Evolutionary conservation across 2,797 vertebrate species (phyloP).

Genomic region (Betta splendens): DNA sequence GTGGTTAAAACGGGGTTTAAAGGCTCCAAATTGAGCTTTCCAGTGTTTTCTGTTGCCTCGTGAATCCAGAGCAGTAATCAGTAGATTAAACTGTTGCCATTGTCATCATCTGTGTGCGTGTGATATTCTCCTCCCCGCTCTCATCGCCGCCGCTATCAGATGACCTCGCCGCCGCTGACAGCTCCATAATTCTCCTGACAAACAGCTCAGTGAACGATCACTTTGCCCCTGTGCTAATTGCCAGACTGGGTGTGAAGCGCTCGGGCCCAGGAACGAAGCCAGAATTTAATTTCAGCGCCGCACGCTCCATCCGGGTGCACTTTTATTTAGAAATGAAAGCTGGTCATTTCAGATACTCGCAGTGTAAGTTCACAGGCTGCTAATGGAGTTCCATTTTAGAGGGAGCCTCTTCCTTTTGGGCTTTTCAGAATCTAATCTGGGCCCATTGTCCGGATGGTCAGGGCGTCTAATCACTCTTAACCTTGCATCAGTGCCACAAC

Average conservation of each 20-base stretch:
- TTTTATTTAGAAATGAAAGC: slow-evolving; percentile 64
- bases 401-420: slow-evolving; percentile 42
- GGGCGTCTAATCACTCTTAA: slow-evolving; percentile 74
- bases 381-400: slow-evolving; percentile 60
- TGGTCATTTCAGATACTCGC: slow-evolving; percentile 59
- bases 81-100: slow-evolving; percentile 56
- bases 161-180: slow-evolving; percentile 67
- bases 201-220: slow-evolving; percentile 66
- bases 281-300: slow-evolving; percentile 51
- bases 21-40: slow-evolving; percentile 38
- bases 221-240: slow-evolving; percentile 42
- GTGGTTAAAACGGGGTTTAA: not conserved
- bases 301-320: slow-evolving; percentile 52
- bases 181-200: slow-evolving; percentile 66
- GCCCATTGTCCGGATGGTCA: slow-evolving; percentile 66
- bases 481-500: slow-evolving; percentile 86
- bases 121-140: slow-evolving; percentile 50
- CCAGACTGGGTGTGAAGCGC: slow-evolving; percentile 40
- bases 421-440: slow-evolving; percentile 68
- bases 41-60: slow-evolving; percentile 76
- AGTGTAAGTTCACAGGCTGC: slow-evolving; percentile 44
- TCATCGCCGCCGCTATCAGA: slow-evolving; percentile 70
- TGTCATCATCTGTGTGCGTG: slow-evolving; percentile 35
- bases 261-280: slow-evolving; percentile 37
- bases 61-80: slow-evolving; percentile 86